A percentile compares a stretch with the other conserved stretches of the same genome.
These are phyloP conservation scores for Euschistus heros DNA, from an alignment of 1,140 invertebrate genomes.

Conservation along the genomic window DNA sequence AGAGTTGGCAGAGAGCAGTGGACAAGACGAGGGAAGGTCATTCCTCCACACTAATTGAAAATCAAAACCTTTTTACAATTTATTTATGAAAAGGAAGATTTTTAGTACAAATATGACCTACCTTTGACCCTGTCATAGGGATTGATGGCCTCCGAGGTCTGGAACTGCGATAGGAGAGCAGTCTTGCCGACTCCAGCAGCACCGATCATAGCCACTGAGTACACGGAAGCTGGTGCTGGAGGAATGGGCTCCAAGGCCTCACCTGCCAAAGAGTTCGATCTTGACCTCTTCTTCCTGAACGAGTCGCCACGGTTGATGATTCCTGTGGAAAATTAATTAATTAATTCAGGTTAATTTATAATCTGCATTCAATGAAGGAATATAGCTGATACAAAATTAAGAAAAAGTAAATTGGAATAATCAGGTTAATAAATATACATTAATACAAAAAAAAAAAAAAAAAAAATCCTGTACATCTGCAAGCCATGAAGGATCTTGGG, in stretches of 20 bases:
- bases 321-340: slow-evolving; percentile 43
- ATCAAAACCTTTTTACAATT: too few species aligned
- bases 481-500: too few species aligned
- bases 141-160: slow-evolving; percentile 90
- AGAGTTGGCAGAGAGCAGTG: too few species aligned
- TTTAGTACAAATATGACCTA: slow-evolving; percentile 16
- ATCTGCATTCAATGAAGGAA: too few species aligned
- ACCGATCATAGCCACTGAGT: slow-evolving; percentile 72
- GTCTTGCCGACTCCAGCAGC: slow-evolving; percentile 82
- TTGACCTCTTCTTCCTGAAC: slow-evolving; percentile 62
- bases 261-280: slow-evolving; percentile 57
- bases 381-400: too few species aligned
- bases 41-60: too few species aligned
- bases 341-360: too few species aligned
- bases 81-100: not conserved
- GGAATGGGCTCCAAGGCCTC: slow-evolving; percentile 33
- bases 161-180: slow-evolving; percentile 80
- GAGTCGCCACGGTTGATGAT: slow-evolving; percentile 83
- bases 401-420: too few species aligned
- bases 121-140: slow-evolving; percentile 57
- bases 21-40: too few species aligned
- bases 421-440: too few species aligned
- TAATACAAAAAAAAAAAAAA: too few species aligned
- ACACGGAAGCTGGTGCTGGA: slow-evolving; percentile 38
- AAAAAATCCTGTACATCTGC: too few species aligned